Percentiles rank a stretch among this genome's conserved stretches.
These are phyloP conservation scores for Caenorhabditis panamensis DNA, from an alignment of 2,888 invertebrate genomes.

Conservation along the genomic window DNA sequence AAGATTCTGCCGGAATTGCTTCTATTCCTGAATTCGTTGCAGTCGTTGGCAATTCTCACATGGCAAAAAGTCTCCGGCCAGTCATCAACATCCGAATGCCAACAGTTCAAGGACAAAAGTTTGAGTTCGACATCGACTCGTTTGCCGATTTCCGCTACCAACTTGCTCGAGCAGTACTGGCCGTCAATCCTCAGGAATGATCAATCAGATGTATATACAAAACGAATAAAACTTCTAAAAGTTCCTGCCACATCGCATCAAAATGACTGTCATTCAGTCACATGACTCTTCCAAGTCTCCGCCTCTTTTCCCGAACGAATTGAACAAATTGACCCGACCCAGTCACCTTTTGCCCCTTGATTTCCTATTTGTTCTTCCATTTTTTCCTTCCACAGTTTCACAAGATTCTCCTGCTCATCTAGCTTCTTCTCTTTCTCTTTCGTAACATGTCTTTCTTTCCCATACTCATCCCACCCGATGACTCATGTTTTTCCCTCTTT, in stretches of 20 bases:
- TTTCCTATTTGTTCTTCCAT: conserved; percentile 1
- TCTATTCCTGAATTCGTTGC: conserved; percentile 19
- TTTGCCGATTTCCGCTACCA: conserved; percentile 51
- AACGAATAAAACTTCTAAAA: too few species aligned
- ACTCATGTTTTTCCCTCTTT: conserved; percentile 46
- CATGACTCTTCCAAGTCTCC: conserved; percentile 19
- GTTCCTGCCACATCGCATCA: background rate
- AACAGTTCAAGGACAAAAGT: conserved; percentile 29
- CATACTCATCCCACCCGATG: conserved; percentile 14
- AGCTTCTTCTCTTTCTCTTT: conserved; percentile 19
- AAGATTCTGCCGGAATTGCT: background rate
- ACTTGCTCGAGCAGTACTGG: conserved; percentile 53
- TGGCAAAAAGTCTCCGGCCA: conserved; percentile 64
- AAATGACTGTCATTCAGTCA: too few species aligned
- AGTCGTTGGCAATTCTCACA: conserved; percentile 65
- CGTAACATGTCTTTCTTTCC: conserved; percentile 23
- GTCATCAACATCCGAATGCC: conserved; percentile 61
- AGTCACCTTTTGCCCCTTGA: conserved; percentile 24
- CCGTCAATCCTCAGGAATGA: conserved; percentile 49
- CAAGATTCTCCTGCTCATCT: conserved; percentile 16
- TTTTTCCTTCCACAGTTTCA: conserved; percentile 1
- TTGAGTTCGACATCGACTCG: conserved; percentile 65
- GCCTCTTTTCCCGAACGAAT: conserved; percentile 3
- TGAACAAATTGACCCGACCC: conserved; percentile 14
- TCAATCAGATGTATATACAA: background rate